A percentile compares a stretch with the other conserved stretches of the same genome.
Evolutionary conservation across 2,113 vertebrate species (phyloP).

Genomic region (Polyodon spathula): DNA sequence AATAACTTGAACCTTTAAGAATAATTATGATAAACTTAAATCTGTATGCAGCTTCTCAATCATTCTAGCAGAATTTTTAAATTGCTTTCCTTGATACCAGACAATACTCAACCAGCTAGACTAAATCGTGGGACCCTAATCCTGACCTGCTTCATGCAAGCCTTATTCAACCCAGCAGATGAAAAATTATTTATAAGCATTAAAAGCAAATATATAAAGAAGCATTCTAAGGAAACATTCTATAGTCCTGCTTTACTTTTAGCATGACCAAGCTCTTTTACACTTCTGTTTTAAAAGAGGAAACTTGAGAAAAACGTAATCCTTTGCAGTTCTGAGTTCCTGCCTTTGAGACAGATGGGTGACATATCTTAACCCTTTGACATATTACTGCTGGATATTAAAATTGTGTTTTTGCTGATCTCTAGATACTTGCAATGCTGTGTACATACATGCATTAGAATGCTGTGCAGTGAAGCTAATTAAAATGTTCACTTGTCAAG

Average conservation of each 20-base stretch:
- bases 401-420: not conserved
- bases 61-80: conserved; percentile 40
- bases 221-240: conserved; percentile 8
- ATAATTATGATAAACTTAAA: conserved; percentile 37
- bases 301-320: too few species aligned
- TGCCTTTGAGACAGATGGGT: not conserved
- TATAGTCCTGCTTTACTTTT: too few species aligned
- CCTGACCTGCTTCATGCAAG: conserved; percentile 44
- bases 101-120: conserved; percentile 39
- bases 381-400: not conserved
- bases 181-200: conserved; percentile 9
- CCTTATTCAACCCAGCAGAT: conserved; percentile 21
- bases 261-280: too few species aligned
- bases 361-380: not conserved
- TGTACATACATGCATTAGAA: not conserved
- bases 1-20: conserved; percentile 33
- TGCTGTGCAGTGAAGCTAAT: conserved; percentile 4
- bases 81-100: conserved; percentile 35
- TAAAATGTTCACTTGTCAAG: conserved; percentile 3
- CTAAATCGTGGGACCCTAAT: conserved; percentile 40
- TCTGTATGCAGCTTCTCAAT: conserved; percentile 34
- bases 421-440: conserved; percentile 1
- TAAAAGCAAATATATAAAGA: conserved; percentile 20
- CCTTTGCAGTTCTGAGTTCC: not conserved
- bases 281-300: too few species aligned